phyloP scores from a whole-genome alignment of 2,888 invertebrate genomes.

The Silvanus unidentatus region DNA sequence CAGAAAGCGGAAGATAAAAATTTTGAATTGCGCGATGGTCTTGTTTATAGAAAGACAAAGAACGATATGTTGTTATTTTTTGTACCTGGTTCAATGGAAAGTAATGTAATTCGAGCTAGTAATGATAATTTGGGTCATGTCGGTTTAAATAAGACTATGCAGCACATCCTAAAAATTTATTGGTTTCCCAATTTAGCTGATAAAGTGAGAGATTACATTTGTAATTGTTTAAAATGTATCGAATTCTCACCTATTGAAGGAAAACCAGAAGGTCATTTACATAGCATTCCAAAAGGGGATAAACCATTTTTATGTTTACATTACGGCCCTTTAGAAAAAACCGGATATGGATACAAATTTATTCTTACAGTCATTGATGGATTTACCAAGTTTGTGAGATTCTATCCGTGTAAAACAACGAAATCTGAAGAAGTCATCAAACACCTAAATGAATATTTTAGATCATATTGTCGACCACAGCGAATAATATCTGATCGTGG shows the following conservation, averaged over 20 bases:
- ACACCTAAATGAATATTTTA: slow-evolving; percentile 22
- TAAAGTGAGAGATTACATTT: slow-evolving; percentile 24
- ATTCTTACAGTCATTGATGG: slow-evolving; percentile 28
- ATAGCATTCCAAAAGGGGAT: slow-evolving; percentile 27
- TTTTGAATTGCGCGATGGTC: slow-evolving; percentile 10
- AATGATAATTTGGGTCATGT: slow-evolving; percentile 33
- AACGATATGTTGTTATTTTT: slow-evolving; percentile 13
- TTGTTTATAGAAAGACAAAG: slow-evolving; percentile 10
- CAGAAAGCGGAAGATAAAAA: slow-evolving; percentile 2
- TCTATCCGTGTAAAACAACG: slow-evolving; percentile 24
- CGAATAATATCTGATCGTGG: slow-evolving; percentile 29
- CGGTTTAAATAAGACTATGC: slow-evolving; percentile 29
- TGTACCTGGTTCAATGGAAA: slow-evolving; percentile 23
- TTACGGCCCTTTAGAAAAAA: slow-evolving; percentile 23
- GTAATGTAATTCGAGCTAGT: slow-evolving; percentile 21
- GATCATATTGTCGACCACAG: slow-evolving; percentile 22
- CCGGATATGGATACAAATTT: slow-evolving; percentile 17
- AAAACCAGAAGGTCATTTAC: slow-evolving; percentile 25
- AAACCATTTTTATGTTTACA: slow-evolving; percentile 27
- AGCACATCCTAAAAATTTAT: slow-evolving; percentile 26
- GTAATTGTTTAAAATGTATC: slow-evolving; percentile 31
- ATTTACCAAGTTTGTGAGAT: slow-evolving; percentile 28
- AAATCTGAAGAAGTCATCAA: slow-evolving; percentile 18
- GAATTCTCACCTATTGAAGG: slow-evolving; percentile 19
- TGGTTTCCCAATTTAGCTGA: slow-evolving; percentile 33